phyloP scores from a whole-genome alignment of 2,113 vertebrate species.

The Cyprinodon brontotheroides region DNA sequence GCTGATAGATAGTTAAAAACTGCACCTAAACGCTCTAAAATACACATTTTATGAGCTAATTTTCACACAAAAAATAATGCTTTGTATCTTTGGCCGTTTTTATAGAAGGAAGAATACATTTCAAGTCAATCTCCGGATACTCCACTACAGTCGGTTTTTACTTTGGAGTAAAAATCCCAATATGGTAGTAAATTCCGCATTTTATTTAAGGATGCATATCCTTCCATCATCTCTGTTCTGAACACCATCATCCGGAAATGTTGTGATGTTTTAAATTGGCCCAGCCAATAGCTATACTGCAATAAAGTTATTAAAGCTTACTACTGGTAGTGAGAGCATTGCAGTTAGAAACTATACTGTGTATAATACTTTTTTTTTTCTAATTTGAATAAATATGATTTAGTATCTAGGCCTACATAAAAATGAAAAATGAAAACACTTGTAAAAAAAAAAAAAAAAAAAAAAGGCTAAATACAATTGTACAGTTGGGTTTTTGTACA shows the following conservation, averaged over 20 bases:
- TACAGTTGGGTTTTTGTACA: not conserved
- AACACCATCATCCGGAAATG: slow-evolving; percentile 75
- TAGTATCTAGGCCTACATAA: not conserved
- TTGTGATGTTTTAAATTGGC: slow-evolving; percentile 46
- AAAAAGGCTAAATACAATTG: not conserved
- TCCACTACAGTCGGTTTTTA: slow-evolving; percentile 24
- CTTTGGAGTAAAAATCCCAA: slow-evolving; percentile 71
- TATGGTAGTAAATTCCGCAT: slow-evolving; percentile 78
- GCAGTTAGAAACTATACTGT: not conserved
- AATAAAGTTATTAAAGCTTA: slow-evolving; percentile 39
- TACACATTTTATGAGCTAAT: not conserved
- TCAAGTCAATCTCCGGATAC: not conserved
- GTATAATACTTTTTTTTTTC: not conserved
- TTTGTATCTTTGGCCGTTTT: not conserved
- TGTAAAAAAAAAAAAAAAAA: not conserved
- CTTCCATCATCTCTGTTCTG: slow-evolving; percentile 39
- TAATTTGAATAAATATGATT: not conserved
- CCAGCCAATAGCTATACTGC: slow-evolving; percentile 26
- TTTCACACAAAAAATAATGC: not conserved
- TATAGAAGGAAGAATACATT: fast-evolving
- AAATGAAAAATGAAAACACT: not conserved
- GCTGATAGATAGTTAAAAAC: not conserved
- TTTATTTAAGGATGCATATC: slow-evolving; percentile 73
- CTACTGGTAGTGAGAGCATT: not conserved
- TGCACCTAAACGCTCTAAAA: not conserved